Conservation (phyloP, 37 sponge, comb jelly and placozoan genomes). For the Spongilla lacustris region DNA sequence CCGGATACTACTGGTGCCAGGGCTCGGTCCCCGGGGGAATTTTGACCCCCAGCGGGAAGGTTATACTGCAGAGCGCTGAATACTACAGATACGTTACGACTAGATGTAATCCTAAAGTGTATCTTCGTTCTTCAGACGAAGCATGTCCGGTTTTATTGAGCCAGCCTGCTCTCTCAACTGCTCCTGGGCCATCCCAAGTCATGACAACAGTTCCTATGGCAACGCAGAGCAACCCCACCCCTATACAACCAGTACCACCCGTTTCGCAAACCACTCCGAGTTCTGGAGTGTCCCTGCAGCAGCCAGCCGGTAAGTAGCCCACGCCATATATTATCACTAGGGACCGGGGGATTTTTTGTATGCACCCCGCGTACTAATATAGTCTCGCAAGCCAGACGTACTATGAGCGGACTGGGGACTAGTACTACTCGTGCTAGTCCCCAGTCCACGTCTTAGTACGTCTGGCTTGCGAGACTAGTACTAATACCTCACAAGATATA, state of each 20-base stretch:
- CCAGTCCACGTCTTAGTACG: neutral
- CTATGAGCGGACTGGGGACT: too few species aligned
- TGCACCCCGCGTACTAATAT: neutral
- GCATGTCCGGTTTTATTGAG: neutral
- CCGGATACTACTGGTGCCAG: slow-evolving; percentile 39
- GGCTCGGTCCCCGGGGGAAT: slow-evolving; percentile 23
- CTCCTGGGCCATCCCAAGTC: neutral
- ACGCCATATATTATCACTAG: neutral
- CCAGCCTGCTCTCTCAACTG: neutral
- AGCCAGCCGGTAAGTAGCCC: neutral
- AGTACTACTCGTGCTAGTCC: neutral
- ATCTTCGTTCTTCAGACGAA: neutral
- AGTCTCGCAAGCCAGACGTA: too few species aligned
- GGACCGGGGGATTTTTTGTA: neutral
- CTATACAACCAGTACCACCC: neutral
- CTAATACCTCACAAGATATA: too few species aligned
- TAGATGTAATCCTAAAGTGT: neutral
- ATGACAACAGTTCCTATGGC: neutral
- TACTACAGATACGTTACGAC: neutral
- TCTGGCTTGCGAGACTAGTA: too few species aligned
- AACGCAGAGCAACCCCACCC: neutral
- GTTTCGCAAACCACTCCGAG: neutral
- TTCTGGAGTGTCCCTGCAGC: neutral
- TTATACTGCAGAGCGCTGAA: slow-evolving; percentile 35
- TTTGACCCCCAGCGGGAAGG: slow-evolving; percentile 74